Conservation (phyloP, 2,797 vertebrate species). For the Trichosurus vulpecula region DNA sequence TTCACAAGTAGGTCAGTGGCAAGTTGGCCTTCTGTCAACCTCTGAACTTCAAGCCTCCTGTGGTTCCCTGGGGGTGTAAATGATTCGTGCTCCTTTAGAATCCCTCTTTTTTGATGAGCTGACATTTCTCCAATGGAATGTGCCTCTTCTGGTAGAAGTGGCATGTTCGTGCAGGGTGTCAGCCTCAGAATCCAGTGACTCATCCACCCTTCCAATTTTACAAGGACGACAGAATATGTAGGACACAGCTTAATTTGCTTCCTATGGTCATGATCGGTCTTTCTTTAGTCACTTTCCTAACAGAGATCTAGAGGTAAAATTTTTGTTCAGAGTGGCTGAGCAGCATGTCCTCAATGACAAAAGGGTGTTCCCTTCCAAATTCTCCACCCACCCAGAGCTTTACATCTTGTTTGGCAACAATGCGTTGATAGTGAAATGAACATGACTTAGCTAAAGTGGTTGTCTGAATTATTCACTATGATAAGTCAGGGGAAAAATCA, state of each 20-base stretch:
- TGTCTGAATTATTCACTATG: conserved; percentile 3
- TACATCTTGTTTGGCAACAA: background rate
- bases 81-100: background rate
- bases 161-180: background rate
- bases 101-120: background rate
- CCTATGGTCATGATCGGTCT: background rate
- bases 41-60: background rate
- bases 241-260: background rate
- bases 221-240: background rate
- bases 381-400: background rate
- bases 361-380: background rate
- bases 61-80: background rate
- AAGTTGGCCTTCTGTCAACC: conserved; percentile 35
- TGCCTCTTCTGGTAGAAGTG: background rate
- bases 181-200: background rate
- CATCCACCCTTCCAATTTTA: background rate
- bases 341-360: fast-evolving
- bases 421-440: background rate
- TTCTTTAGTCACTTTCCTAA: fast-evolving
- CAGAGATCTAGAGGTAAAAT: background rate
- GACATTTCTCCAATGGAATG: background rate
- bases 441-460: background rate
- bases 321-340: too few species aligned
- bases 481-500: background rate
- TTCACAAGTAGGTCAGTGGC: conserved; percentile 28